phyloP scores from a whole-genome alignment of 2,888 invertebrate genomes.

The Amiota mariae region DNA sequence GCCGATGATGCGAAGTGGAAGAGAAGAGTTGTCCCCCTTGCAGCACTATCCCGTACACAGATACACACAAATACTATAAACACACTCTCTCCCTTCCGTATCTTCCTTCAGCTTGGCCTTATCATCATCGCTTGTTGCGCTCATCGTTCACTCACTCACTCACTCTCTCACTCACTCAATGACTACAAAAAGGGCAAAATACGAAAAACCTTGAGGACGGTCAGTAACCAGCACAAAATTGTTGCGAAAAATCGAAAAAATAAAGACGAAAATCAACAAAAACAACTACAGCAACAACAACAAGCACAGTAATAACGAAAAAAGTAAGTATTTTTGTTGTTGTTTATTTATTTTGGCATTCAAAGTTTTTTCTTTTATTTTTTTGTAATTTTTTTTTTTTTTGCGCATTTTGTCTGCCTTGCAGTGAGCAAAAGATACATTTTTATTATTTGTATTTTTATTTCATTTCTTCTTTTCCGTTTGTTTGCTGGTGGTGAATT shows the following conservation, averaged over 20 bases:
- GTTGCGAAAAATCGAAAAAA: constrained; percentile 19
- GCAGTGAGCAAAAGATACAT: constrained; percentile 24
- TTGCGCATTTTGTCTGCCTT: constrained; percentile 39
- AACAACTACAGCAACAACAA: constrained; percentile 12
- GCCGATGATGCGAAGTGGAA: too few species aligned
- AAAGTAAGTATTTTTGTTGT: constrained; percentile 47
- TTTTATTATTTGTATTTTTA: constrained; percentile 7
- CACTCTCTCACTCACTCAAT: not conserved
- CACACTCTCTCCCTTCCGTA: too few species aligned
- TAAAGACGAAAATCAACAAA: not conserved
- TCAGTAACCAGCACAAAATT: constrained; percentile 60
- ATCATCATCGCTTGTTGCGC: constrained; percentile 31
- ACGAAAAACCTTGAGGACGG: constrained; percentile 70
- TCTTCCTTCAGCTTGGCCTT: too few species aligned
- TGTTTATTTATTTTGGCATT: constrained; percentile 59
- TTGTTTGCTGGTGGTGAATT: constrained; percentile 29
- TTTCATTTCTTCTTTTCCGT: constrained; percentile 12
- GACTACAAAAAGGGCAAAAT: constrained; percentile 62
- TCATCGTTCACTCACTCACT: constrained; percentile 28
- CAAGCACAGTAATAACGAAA: not conserved
- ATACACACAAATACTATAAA: too few species aligned
- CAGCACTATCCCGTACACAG: too few species aligned
- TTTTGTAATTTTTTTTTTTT: constrained; percentile 45
- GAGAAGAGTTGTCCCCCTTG: too few species aligned
- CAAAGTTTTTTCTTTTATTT: constrained; percentile 57